These are phyloP conservation scores for Rachycentron canadum DNA, from an alignment of 2,797 vertebrate species.

Conservation along the genomic window DNA sequence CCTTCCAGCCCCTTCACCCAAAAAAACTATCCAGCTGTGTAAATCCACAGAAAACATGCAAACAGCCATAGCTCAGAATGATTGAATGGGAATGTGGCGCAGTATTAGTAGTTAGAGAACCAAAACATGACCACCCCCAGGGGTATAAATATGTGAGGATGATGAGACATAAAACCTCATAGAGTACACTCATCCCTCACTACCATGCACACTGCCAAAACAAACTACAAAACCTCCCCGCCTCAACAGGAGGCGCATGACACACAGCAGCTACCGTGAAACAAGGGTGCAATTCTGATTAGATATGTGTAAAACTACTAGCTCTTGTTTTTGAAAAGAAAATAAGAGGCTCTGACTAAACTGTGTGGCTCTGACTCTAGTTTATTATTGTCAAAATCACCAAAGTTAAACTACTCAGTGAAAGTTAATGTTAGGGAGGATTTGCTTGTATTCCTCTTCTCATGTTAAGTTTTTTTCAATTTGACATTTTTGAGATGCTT, in stretches of 20 bases:
- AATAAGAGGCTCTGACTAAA: neutral
- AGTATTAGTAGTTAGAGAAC: slow-evolving; percentile 43
- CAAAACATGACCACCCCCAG: slow-evolving; percentile 37
- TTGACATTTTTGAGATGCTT: neutral
- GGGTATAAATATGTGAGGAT: slow-evolving; percentile 36
- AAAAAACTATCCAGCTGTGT: slow-evolving; percentile 65
- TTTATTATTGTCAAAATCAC: neutral
- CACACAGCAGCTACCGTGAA: slow-evolving; percentile 2
- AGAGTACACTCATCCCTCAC: slow-evolving; percentile 62
- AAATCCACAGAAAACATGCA: slow-evolving; percentile 70
- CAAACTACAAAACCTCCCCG: slow-evolving; percentile 16
- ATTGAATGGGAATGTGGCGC: slow-evolving; percentile 29
- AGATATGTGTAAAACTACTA: neutral
- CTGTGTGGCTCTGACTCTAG: neutral
- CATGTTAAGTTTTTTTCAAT: neutral
- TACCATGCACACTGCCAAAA: slow-evolving; percentile 24
- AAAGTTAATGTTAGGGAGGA: neutral
- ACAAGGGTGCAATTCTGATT: neutral
- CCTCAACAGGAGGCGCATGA: slow-evolving; percentile 18
- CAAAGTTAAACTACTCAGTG: neutral
- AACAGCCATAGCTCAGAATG: slow-evolving; percentile 49
- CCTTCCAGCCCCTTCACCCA: slow-evolving; percentile 46
- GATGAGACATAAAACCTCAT: slow-evolving; percentile 49
- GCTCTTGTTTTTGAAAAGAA: neutral
- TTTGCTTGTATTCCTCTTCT: neutral